Percentiles rank a stretch among this genome's conserved stretches.
Evolutionary conservation across 2,888 invertebrate species (phyloP).

Genomic region (Himalopsyche kuldschensis): DNA sequence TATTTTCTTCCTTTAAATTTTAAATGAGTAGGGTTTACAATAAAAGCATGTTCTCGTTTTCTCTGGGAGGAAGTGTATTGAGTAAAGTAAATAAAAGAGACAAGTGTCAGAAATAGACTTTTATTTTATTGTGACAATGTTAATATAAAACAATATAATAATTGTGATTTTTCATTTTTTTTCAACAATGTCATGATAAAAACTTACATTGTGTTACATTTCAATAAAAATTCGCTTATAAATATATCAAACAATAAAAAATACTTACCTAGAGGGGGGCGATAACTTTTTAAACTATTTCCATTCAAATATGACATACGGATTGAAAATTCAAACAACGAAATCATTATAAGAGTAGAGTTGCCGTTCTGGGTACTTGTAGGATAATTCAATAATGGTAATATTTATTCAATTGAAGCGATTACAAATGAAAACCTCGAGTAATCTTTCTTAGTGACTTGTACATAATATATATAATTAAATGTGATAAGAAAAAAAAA

Average conservation of each 20-base stretch:
- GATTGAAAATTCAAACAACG: neutral
- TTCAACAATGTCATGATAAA: conserved; percentile 36
- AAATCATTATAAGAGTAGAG: neutral
- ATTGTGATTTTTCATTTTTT: conserved; percentile 23
- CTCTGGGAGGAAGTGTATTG: too few relatives aligned
- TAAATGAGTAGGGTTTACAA: too few relatives aligned
- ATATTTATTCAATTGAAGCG: neutral
- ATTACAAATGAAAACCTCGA: neutral
- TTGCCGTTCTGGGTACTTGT: neutral
- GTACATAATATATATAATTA: neutral
- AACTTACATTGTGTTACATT: conserved; percentile 23
- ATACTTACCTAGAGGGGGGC: neutral
- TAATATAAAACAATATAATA: conserved; percentile 33
- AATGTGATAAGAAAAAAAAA: neutral
- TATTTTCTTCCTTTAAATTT: too few relatives aligned
- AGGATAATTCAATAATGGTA: neutral
- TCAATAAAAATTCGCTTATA: conserved; percentile 27
- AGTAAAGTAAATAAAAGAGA: neutral
- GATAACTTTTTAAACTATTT: neutral
- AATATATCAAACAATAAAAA: conserved; percentile 32
- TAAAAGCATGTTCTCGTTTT: too few relatives aligned
- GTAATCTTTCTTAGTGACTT: neutral
- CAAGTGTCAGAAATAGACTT: conserved; percentile 26
- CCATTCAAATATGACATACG: neutral
- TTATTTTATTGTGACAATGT: conserved; percentile 33